These are phyloP conservation scores for Lipotes vexillifer DNA, from an alignment of 2,113 vertebrate species.

Conservation along the genomic window DNA sequence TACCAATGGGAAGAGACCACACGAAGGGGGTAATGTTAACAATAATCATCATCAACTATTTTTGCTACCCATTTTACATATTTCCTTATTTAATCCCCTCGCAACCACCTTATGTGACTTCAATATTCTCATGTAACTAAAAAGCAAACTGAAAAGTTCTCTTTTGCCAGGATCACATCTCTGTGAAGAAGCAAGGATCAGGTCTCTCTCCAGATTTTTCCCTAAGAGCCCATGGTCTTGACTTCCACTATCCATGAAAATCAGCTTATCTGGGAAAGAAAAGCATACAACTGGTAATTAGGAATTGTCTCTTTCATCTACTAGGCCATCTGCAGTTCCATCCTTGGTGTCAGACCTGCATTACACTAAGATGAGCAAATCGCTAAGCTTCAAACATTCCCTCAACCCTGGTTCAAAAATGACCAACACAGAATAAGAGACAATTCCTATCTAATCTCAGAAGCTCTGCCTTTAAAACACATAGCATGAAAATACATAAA, in stretches of 20 bases:
- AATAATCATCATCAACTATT: not conserved
- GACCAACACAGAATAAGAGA: rapidly evolving
- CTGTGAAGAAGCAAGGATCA: not conserved
- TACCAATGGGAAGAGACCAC: not conserved
- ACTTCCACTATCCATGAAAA: not conserved
- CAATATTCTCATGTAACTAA: not conserved
- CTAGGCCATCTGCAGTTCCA: not conserved
- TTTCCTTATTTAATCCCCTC: not conserved
- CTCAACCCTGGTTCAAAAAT: not conserved
- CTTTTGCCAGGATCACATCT: not conserved
- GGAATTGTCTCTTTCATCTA: not conserved
- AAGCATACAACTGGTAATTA: not conserved
- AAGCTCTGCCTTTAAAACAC: not conserved
- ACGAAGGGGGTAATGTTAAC: not conserved
- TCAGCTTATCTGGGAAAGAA: not conserved
- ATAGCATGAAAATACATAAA: not conserved
- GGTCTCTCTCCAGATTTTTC: not conserved
- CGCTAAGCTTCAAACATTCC: not conserved
- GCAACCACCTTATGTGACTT: not conserved
- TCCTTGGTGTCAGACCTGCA: not conserved
- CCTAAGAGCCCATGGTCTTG: not conserved
- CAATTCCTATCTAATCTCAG: not conserved
- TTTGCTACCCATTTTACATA: not conserved
- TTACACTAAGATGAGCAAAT: not conserved
- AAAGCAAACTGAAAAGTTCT: not conserved